A percentile compares a stretch with the other conserved stretches of the same genome.
Evolutionary conservation across 2,113 vertebrate genomes (phyloP).

Genomic region (Rousettus leschenaultii): DNA sequence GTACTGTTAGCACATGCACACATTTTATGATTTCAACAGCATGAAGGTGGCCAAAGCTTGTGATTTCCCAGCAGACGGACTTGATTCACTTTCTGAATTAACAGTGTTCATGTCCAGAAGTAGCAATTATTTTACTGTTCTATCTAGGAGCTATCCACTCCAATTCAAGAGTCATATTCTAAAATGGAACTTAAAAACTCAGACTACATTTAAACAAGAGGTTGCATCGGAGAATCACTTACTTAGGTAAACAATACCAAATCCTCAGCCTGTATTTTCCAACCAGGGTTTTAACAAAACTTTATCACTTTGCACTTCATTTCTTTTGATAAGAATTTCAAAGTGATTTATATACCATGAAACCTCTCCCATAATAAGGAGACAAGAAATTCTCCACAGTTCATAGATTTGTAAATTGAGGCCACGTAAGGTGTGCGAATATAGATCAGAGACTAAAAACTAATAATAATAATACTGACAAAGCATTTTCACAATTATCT

Average conservation of each 20-base stretch:
- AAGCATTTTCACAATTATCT: conserved; percentile 45
- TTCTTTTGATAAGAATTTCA: conserved; percentile 19
- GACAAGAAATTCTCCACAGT: conserved; percentile 24
- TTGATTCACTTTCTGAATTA: conserved; percentile 57
- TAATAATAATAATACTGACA: not conserved
- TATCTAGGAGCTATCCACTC: conserved; percentile 53
- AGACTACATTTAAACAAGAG: conserved; percentile 42
- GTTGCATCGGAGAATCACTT: conserved; percentile 20
- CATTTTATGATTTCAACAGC: not conserved
- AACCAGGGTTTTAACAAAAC: conserved; percentile 30
- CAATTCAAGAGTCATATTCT: conserved; percentile 36
- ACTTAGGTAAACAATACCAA: conserved; percentile 36
- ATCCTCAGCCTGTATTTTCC: conserved; percentile 25
- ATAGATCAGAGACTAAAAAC: not conserved
- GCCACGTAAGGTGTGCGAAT: not conserved
- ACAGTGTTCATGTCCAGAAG: conserved; percentile 6
- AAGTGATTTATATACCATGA: conserved; percentile 8
- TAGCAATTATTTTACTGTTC: conserved; percentile 48
- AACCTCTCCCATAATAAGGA: not conserved
- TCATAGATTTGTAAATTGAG: not conserved
- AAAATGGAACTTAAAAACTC: conserved; percentile 51
- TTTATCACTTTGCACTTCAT: not conserved
- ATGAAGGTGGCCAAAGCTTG: not conserved
- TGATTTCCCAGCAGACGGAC: conserved; percentile 50
- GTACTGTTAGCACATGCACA: conserved; percentile 3